phyloP scores from a whole-genome alignment of 1,140 invertebrate species.

The Drosophila sp. region DNA sequence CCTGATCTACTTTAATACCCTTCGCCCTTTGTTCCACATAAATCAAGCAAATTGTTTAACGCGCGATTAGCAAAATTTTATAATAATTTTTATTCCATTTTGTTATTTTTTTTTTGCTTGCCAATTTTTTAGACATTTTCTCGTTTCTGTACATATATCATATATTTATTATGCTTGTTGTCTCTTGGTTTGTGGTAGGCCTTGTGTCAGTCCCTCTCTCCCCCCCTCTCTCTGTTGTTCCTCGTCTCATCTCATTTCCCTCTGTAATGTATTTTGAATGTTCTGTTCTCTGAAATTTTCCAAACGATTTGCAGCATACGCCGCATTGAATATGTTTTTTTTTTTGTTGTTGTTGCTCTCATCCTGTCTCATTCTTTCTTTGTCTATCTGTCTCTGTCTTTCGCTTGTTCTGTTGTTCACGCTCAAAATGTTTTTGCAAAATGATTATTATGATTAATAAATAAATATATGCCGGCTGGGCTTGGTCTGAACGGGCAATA shows the following conservation, averaged over 20 bases:
- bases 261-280: constrained; percentile 50
- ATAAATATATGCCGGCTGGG: constrained; percentile 63
- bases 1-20: constrained; percentile 9
- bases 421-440: constrained; percentile 74
- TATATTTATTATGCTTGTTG: constrained; percentile 61
- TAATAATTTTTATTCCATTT: constrained; percentile 71
- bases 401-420: constrained; percentile 50
- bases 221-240: constrained; percentile 31
- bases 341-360: constrained; percentile 25
- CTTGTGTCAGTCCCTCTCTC: not conserved
- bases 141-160: constrained; percentile 43
- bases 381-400: not conserved
- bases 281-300: constrained; percentile 71
- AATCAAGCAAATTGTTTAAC: constrained; percentile 80
- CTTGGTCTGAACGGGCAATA: constrained; percentile 16
- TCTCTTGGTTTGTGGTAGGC: constrained; percentile 33
- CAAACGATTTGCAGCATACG: constrained; percentile 77
- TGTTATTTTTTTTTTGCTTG: constrained; percentile 54
- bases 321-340: constrained; percentile 73
- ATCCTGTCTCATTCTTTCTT: constrained; percentile 29
- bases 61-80: constrained; percentile 80
- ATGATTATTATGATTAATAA: constrained; percentile 82
- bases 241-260: constrained; percentile 11
- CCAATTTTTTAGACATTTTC: constrained; percentile 31
- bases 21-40: constrained; percentile 48